These are phyloP conservation scores for Ips typographus DNA, from an alignment of 1,140 invertebrate genomes.

Conservation along the genomic window DNA sequence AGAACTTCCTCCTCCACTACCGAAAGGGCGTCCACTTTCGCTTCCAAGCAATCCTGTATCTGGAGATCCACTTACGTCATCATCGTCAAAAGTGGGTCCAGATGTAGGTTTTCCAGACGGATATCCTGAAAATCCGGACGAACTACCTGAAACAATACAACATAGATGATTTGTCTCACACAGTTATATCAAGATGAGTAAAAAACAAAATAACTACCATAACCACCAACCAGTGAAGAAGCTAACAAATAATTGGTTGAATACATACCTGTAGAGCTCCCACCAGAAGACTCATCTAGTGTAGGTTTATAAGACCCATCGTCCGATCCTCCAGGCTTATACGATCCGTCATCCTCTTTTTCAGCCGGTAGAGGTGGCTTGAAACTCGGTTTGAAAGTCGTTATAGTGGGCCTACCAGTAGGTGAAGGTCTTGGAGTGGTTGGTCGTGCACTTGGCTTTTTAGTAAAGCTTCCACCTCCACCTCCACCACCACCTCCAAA, in stretches of 20 bases:
- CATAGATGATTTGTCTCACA: not conserved
- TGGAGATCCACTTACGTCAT: constrained; percentile 19
- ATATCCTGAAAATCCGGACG: constrained; percentile 1
- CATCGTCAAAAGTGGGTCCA: constrained; percentile 12
- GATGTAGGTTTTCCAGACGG: constrained; percentile 23
- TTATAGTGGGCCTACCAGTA: constrained; percentile 20
- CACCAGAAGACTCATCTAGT: too few species aligned
- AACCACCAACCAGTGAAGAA: too few species aligned
- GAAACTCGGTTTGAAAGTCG: not conserved
- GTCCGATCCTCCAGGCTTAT: constrained; percentile 16
- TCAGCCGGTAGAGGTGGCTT: constrained; percentile 7
- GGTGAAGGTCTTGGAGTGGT: constrained; percentile 20
- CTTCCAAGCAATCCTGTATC: constrained; percentile 39
- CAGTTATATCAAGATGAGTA: too few species aligned
- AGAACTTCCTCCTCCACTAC: constrained; percentile 3
- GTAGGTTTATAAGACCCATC: constrained; percentile 35
- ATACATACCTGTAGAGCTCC: too few species aligned
- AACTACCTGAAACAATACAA: constrained; percentile 2
- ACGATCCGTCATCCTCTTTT: constrained; percentile 35
- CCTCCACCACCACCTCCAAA: constrained; percentile 17
- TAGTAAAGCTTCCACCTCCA: not conserved
- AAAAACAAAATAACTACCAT: too few species aligned
- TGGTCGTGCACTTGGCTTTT: not conserved
- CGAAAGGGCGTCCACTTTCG: constrained; percentile 34
- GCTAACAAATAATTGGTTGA: too few species aligned